Base-by-base conservation (phyloP, 2,888 invertebrate species). In the Melipona bicolor region DNA sequence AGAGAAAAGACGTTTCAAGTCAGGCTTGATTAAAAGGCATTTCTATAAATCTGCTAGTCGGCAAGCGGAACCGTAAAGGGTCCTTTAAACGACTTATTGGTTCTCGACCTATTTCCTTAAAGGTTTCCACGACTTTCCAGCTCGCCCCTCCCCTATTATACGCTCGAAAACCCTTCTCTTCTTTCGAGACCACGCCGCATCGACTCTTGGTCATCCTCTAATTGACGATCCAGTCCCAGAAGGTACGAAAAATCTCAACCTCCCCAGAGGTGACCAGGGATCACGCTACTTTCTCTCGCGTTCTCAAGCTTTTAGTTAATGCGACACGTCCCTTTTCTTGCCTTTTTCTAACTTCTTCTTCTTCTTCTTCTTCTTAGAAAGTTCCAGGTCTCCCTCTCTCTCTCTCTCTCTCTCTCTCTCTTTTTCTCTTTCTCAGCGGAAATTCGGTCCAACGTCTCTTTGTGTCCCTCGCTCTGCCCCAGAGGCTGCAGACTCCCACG, bases 401-500 rank as follows among this genome's bases (percentile, higher is more conserved):
- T n/a, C 56, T 13, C n/a, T 4, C 17, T 19, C 17, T 21, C 21
- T 21, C 13, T n/a, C 13, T 21, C 21, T 54, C 13, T 56, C 13
- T n/a, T n/a, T 56, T n/a, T n/a, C 50, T 59, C 27, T 68, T 71
- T 64, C 75, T 24, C 49, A 52, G 54, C 67, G 70, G 88, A 87
- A 87, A 85, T 87, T 90, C 85, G 84, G 87, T 89, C 88, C 84
- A 85, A 86, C 81, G 70, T 88, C 81, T 85, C 89, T 89, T 87
- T 88, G 89, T 90, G 77, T 79, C 83, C 69, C 80, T 81, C 79
- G 54, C 68, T 81, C 83, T 74, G 72, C 74, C 76, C 70, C 82
- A 71, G 83, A 82, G 83, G 81, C 82, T 78, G 89, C 87, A 88
- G 84, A 84, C 91, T 90, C 87, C 88, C 89, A 86, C 75, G 88